Evolutionary conservation across 2,797 vertebrate genomes (phyloP), one percentile per base, ranked within the genome.

Genomic region (Halcyon smyrnensis): DNA sequence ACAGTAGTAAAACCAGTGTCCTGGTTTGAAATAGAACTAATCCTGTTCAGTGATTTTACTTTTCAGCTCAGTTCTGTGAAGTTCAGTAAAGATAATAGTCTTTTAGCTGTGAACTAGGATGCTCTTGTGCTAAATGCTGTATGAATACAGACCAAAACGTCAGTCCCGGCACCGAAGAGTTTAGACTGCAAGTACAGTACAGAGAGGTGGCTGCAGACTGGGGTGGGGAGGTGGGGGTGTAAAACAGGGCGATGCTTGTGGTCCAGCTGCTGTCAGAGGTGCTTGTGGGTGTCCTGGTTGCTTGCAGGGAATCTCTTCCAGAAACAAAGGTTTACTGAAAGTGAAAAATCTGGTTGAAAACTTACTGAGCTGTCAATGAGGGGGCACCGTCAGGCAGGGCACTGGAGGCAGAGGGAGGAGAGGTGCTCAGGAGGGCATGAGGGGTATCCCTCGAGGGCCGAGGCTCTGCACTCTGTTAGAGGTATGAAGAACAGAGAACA

Each of bases 371-470:
- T 27, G 5, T 50, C 64, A 25, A 3, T 7, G 46, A 68, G 23
- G 28, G 21, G 9, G 9, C 19, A 54, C 41, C 34, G 32, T n/a
- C 53, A 36, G 50, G 8, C 19, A 79, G 30, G 36, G 19, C 1
- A 8, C 20, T 3, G 2, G 46, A 84, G 28, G 11, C n/a, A 63
- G 53, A 34, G 11, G 32, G 34, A 73, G 23, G 17, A 76, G 6
- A 24, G n/a, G 18, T 56, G 20, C 13, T 89, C 24, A 30, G 68
- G 37, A 37, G 10, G 36, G 11, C 11, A 2, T 18, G 12, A 18
- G 8, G 45, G 45, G 32, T 68, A 11, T 45, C 25, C 45, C 23
- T 12, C 0, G 0, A 32, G 37, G 23, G 4, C 28, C 53, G 63
- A 37, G 54, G 39, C 27, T 43, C 18, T 25, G 4, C 15, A 27